phyloP scores from a whole-genome alignment of 2,888 invertebrate species.

The Didymodactylos carnosus region DNA sequence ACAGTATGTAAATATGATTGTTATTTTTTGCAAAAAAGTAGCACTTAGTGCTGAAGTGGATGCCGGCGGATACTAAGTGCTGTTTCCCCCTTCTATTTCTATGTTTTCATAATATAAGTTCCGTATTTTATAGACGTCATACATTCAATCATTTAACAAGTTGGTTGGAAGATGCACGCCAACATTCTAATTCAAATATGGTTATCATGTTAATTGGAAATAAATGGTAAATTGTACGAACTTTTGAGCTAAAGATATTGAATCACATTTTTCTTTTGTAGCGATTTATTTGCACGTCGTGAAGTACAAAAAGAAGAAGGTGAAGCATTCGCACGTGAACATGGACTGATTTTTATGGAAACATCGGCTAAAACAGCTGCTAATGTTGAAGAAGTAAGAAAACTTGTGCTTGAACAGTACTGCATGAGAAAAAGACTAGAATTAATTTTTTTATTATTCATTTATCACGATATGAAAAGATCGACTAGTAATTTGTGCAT shows the following conservation, averaged over 20 bases:
- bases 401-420: not conserved
- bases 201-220: conserved; percentile 99
- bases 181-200: conserved; percentile 99
- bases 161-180: conserved; percentile 96
- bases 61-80: too few relatives aligned
- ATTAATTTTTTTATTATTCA: not conserved
- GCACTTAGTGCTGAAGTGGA: too few relatives aligned
- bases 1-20: not conserved
- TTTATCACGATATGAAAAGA: not conserved
- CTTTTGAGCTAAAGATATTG: not conserved
- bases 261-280: conserved; percentile 30
- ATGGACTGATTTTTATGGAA: conserved; percentile 98
- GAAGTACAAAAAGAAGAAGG: conserved; percentile 98
- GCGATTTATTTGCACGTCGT: conserved; percentile 85
- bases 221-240: conserved; percentile 52
- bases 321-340: conserved; percentile 97
- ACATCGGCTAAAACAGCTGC: conserved; percentile 98
- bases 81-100: not conserved
- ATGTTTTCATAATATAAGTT: not conserved
- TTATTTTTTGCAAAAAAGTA: not conserved
- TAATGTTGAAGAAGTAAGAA: conserved; percentile 66
- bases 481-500: not conserved
- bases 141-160: conserved; percentile 98
- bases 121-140: conserved; percentile 52
- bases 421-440: not conserved